phyloP scores from a whole-genome alignment of 2,113 vertebrate species.

The Ranitomeya variabilis region DNA sequence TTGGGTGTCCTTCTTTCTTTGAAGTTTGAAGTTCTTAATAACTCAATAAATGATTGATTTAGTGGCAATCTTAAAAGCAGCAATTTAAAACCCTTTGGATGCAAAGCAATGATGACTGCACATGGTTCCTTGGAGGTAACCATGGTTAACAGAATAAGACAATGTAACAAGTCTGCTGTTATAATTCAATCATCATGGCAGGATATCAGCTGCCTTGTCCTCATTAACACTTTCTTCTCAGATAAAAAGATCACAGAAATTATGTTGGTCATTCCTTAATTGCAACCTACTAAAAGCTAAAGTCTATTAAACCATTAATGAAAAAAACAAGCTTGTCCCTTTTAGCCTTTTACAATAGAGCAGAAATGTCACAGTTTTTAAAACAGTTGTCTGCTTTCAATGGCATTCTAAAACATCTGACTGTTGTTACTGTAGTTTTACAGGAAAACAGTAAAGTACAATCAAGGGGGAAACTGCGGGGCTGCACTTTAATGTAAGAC shows the following conservation, averaged over 20 bases:
- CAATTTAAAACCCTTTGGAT: too few species aligned
- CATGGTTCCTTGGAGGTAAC: too few species aligned
- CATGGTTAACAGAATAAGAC: too few species aligned
- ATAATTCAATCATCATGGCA: too few species aligned
- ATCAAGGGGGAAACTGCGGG: background rate
- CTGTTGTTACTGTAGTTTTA: background rate
- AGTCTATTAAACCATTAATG: background rate
- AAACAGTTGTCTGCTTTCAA: background rate
- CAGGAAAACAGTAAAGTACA: background rate
- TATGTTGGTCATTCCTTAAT: background rate
- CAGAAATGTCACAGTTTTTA: background rate
- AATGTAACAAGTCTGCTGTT: too few species aligned
- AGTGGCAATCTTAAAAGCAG: too few species aligned
- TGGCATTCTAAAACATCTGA: background rate
- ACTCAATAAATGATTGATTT: too few species aligned
- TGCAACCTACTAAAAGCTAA: background rate
- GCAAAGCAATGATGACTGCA: too few species aligned
- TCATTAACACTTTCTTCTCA: too few species aligned
- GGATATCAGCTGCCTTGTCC: too few species aligned
- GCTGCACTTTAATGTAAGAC: slow-evolving; percentile 11
- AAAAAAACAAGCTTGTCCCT: background rate
- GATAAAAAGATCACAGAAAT: background rate
- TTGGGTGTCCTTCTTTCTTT: too few species aligned
- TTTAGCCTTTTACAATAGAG: background rate
- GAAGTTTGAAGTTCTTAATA: too few species aligned